phyloP scores from a whole-genome alignment of 2,888 invertebrate genomes.

The Hypolimnas misippus region DNA sequence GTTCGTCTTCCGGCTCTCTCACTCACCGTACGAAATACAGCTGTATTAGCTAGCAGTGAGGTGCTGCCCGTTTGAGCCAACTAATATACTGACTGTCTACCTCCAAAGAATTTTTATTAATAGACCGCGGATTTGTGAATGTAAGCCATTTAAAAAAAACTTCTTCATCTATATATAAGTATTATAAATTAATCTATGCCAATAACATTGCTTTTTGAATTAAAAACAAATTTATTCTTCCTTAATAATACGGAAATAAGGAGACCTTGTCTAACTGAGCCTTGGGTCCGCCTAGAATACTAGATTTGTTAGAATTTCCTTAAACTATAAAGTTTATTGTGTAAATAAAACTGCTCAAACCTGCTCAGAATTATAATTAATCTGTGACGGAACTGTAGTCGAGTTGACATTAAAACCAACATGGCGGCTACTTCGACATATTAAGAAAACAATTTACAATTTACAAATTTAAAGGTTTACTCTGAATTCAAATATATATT shows the following conservation, averaged over 20 bases:
- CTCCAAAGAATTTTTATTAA: too few species aligned
- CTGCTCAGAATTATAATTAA: constrained; percentile 36
- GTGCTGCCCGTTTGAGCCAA: too few species aligned
- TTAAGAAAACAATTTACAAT: not conserved
- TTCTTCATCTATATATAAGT: too few species aligned
- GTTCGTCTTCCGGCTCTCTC: too few species aligned
- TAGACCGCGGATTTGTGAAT: too few species aligned
- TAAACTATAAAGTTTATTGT: constrained; percentile 46
- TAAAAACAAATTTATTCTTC: constrained; percentile 37
- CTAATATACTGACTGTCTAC: too few species aligned
- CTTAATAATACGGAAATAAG: constrained; percentile 54
- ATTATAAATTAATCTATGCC: not conserved
- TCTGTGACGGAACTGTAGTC: constrained; percentile 13
- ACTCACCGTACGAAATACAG: too few species aligned
- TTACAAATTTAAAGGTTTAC: not conserved
- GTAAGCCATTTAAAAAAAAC: too few species aligned
- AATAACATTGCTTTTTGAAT: not conserved
- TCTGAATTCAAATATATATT: not conserved
- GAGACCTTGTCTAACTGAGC: constrained; percentile 44
- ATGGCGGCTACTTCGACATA: constrained; percentile 12
- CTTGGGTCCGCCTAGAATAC: constrained; percentile 56
- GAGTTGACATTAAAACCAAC: not conserved
- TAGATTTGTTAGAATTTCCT: constrained; percentile 54
- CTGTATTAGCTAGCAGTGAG: too few species aligned
- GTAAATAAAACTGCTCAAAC: constrained; percentile 9